Percentiles rank a stretch among this genome's conserved stretches.
Conservation (phyloP, 2,113 vertebrate genomes). For the Rattus norvegicus region DNA sequence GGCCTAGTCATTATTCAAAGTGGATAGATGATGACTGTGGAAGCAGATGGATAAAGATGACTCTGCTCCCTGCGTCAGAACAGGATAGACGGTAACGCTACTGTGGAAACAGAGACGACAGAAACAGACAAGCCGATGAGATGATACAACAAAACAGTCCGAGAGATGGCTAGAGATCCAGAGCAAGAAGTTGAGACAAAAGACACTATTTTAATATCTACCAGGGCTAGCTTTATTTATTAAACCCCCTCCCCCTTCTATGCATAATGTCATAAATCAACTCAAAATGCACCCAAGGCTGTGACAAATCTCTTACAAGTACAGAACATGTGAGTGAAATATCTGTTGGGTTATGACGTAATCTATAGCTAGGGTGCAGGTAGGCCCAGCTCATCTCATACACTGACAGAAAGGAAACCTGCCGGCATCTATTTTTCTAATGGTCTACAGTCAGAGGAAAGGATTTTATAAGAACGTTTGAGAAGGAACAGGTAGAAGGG, state of each 20-base stretch:
- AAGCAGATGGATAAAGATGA: not conserved
- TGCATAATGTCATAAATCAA: not conserved
- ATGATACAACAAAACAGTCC: not conserved
- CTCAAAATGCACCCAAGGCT: conserved; percentile 24
- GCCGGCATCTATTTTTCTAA: not conserved
- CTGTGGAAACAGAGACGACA: not conserved
- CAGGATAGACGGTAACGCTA: not conserved
- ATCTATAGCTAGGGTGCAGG: not conserved
- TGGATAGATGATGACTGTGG: not conserved
- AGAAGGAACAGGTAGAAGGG: not conserved
- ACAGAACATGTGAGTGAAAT: not conserved
- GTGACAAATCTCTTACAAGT: not conserved
- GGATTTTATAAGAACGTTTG: not conserved
- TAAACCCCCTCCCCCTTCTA: not conserved
- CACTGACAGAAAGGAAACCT: too few relatives aligned
- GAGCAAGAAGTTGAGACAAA: not conserved
- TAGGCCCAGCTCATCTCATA: not conserved
- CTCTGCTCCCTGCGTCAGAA: not conserved
- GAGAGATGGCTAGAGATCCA: not conserved
- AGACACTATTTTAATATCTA: not conserved
- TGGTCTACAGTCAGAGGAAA: not conserved
- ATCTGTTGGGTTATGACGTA: not conserved
- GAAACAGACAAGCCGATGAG: not conserved
- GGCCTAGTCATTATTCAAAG: not conserved
- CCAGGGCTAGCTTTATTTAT: not conserved